A percentile compares a stretch with the other conserved stretches of the same genome.
Evolutionary conservation across 2,888 invertebrate genomes (phyloP).

Genomic region (Pinctada fucata): DNA sequence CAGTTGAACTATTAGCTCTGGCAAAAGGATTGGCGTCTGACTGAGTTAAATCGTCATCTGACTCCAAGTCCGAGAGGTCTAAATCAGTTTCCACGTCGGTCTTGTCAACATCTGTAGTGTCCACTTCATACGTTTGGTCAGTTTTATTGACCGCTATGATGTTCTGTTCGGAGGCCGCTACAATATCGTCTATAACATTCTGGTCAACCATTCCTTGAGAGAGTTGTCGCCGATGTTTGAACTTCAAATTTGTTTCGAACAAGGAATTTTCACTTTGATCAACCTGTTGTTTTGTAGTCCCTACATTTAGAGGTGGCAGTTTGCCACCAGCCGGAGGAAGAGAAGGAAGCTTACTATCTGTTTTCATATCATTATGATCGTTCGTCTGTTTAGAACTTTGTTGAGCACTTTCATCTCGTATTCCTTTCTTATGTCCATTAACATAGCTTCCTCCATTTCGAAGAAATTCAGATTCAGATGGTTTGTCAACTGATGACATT

Average conservation of each 20-base stretch:
- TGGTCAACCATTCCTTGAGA: not conserved
- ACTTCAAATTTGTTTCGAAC: not conserved
- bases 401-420: not conserved
- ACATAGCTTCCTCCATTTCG: not conserved
- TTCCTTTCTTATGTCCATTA: not conserved
- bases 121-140: constrained; percentile 8
- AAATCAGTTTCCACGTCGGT: constrained; percentile 12
- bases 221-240: not conserved
- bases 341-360: not conserved
- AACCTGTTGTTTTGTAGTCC: not conserved
- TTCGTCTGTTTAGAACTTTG: not conserved
- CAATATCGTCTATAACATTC: not conserved
- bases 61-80: constrained; percentile 8
- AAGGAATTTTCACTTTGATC: not conserved
- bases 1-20: not conserved
- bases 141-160: constrained; percentile 16
- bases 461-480: not conserved
- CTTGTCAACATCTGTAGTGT: constrained; percentile 4
- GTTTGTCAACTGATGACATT: not conserved
- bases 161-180: not conserved
- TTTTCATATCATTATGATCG: not conserved
- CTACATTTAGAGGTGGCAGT: not conserved
- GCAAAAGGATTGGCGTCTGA: not conserved
- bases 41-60: not conserved
- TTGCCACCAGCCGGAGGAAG: not conserved